These are phyloP conservation scores for Gila robusta DNA, from an alignment of 2,797 vertebrate genomes.

Conservation along the genomic window DNA sequence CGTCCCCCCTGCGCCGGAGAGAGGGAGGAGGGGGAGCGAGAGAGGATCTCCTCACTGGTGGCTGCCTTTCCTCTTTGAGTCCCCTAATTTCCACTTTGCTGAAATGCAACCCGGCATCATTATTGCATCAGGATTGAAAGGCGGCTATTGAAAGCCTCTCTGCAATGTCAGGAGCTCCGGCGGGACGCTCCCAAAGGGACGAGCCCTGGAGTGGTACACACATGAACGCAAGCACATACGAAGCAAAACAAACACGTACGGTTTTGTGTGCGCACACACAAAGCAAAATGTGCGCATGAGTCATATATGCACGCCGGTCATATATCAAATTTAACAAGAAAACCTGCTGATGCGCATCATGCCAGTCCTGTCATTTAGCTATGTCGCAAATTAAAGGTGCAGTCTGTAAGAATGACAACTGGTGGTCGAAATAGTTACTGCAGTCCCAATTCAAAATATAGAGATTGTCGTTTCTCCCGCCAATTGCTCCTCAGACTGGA, in stretches of 20 bases:
- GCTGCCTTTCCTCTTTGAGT: constrained; percentile 52
- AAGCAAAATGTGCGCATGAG: background rate
- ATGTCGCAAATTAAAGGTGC: background rate
- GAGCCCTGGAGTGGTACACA: constrained; percentile 27
- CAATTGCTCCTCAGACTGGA: no score
- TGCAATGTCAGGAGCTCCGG: constrained; percentile 53
- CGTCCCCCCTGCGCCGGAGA: constrained; percentile 16
- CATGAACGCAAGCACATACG: constrained; percentile 24
- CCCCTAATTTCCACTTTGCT: constrained; percentile 60
- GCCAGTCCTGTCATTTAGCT: background rate
- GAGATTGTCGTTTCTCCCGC: no score
- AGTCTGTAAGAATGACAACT: no score
- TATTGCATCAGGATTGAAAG: constrained; percentile 77
- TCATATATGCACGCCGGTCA: background rate
- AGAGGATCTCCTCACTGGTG: constrained; percentile 59
- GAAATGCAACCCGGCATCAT: constrained; percentile 73
- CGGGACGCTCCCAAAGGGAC: constrained; percentile 42
- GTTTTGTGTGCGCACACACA: background rate
- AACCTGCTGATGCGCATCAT: background rate
- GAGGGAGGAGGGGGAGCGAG: constrained; percentile 57
- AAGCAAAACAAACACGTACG: constrained; percentile 27
- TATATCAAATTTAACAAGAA: background rate
- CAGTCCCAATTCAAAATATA: no score
- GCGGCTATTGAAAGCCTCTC: constrained; percentile 65
- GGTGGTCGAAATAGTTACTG: no score